Evolutionary conservation across 2,113 vertebrate genomes (phyloP), one percentile per base, ranked within the genome.

Genomic region (cattle (Bos taurus)): DNA sequence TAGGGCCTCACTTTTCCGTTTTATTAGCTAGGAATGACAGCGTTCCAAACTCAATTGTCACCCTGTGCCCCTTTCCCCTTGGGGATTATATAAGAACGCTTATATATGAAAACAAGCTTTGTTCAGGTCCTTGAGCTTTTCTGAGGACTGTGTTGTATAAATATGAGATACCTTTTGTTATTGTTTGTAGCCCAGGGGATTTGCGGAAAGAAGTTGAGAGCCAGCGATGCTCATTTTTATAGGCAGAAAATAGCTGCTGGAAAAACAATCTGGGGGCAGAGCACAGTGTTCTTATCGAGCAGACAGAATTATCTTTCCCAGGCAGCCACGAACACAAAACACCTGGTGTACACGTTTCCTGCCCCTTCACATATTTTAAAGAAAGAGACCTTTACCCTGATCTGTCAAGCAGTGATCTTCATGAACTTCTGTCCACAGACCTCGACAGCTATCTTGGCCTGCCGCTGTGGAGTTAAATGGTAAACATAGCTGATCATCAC

Each of bases 101-200:
- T 60, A 95, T 62, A 94, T 86, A 88, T 59, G 90, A 97, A 97
- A 98, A 95, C 82, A 93, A 96, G 43, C 93, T 96, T 86, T 17
- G 5, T 96, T 77, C 26, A n/a, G 94, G 96, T 93, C 97, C 95
- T 97, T 98, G 97, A 97, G 95, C 97, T 94, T 96, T 96, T 96
- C 95, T 83, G 87, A 95, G 95, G 91, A 91, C 80, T 89, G 71
- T 95, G 80, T 91, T 94, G 94, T 97, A 93, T 98, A 98, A 97
- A 98, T 98, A 98, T 93, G 89, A 97, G 98, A 96, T 97, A 98
- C 98, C 97, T 98, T 97, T 96, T 98, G 98, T 98, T 97, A 95
- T 96, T 97, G 97, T 96, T 96, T 95, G 64, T 85, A 74, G 80
- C 93, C 89, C 95, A 52, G 50, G 94, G 97, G 98, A 97, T 97